These are phyloP conservation scores for Anthopleura xanthogrammica DNA, from an alignment of 92 coral and sea anemone species.

Conservation along the genomic window DNA sequence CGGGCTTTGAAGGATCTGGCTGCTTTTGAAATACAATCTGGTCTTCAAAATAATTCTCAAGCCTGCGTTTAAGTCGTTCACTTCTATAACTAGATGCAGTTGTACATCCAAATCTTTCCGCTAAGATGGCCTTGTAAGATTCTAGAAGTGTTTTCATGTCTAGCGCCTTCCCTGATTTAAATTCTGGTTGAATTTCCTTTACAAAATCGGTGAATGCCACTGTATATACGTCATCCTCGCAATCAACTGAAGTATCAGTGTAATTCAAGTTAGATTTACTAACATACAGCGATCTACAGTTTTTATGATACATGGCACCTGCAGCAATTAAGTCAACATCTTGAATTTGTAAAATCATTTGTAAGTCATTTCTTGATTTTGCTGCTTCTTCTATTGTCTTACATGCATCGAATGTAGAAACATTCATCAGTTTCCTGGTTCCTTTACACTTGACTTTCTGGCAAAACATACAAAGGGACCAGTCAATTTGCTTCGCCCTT, in stretches of 20 bases:
- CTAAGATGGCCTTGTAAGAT: constrained; percentile 8
- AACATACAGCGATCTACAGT: constrained; percentile 38
- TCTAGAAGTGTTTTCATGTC: constrained; percentile 42
- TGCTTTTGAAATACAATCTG: constrained; percentile 50
- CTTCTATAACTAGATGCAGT: constrained; percentile 43
- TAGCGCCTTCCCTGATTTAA: constrained; percentile 23
- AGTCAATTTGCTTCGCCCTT: constrained; percentile 14
- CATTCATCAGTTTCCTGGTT: constrained; percentile 1
- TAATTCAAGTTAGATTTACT: constrained; percentile 22
- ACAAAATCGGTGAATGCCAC: constrained; percentile 11
- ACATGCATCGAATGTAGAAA: constrained; percentile 34
- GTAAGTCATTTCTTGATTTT: constrained; percentile 16
- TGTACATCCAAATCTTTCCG: constrained; percentile 16
- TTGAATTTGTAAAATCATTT: constrained; percentile 12
- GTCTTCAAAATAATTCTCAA: constrained; percentile 34
- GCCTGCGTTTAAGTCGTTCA: constrained; percentile 47
- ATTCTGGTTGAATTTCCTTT: background rate
- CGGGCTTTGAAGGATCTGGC: constrained; percentile 61
- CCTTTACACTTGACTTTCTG: constrained; percentile 29
- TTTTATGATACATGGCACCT: constrained; percentile 26
- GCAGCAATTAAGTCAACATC: constrained; percentile 42
- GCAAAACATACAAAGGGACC: constrained; percentile 42
- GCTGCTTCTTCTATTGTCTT: constrained; percentile 37
- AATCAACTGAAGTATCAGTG: background rate
- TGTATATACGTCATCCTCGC: constrained; percentile 27